Conservation (phyloP, 2,797 vertebrate genomes). For the Tamandua tetradactyla region DNA sequence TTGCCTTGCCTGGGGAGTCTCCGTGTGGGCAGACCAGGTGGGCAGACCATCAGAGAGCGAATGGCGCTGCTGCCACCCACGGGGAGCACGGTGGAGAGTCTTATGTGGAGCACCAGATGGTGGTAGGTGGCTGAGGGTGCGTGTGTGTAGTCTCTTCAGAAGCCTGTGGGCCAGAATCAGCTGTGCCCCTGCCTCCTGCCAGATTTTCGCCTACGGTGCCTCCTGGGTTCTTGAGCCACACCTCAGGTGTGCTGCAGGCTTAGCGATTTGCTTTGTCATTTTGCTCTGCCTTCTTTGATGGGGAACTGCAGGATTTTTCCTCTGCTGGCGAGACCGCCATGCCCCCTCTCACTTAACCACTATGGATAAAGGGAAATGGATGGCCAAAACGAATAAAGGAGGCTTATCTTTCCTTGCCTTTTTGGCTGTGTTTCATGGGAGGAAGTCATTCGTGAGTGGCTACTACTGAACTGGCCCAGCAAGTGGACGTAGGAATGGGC, state of each 20-base stretch:
- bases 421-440: background rate
- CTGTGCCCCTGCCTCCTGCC: conserved; percentile 75
- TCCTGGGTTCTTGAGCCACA: conserved; percentile 29
- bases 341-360: background rate
- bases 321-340: background rate
- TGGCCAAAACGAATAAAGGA: background rate
- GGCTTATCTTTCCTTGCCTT: background rate
- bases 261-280: background rate
- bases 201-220: conserved; percentile 61
- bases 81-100: conserved; percentile 47
- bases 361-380: background rate
- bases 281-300: background rate
- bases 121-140: conserved; percentile 70
- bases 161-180: conserved; percentile 70
- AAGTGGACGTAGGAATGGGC: background rate
- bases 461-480: background rate
- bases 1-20: conserved; percentile 12
- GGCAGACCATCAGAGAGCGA: background rate
- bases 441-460: background rate
- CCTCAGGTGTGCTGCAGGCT: conserved; percentile 61
- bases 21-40: background rate
- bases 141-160: conserved; percentile 61
- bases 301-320: conserved; percentile 4
- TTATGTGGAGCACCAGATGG: conserved; percentile 72
- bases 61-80: conserved; percentile 21